Base-by-base conservation (phyloP, 2,113 vertebrate species). In the Cettia cetti region DNA sequence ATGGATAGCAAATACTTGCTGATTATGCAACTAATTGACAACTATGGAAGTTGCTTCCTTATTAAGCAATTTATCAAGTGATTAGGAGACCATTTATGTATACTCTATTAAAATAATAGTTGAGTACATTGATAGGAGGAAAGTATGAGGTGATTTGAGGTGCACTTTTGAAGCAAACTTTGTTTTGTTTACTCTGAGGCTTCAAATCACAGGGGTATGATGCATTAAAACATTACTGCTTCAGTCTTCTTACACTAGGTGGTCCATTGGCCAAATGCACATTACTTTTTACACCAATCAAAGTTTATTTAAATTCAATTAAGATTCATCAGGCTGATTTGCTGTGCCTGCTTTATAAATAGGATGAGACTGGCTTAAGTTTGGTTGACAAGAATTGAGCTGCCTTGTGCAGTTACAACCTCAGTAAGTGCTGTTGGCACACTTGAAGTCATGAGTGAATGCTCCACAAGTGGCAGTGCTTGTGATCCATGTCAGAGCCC, bases 11-110 rank as follows among this genome's bases (percentile, higher is more conserved):
- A 86, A 83, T 89, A 74, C 69, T 69, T 89, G 44, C 54, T 93
- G 86, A 77, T 93, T 63, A 78, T 7, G 0, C 86, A 92, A 89
- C 60, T 75, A 86, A 74, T 33, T 93, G 91, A 83, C 68, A 93
- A 89, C 89, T 80, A n/a, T 83, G 76, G 86, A 93, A 92, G 88
- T 83, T 92, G 72, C 47, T 96, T 86, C 86, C 92, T 95, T 90
- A 92, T 96, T 80, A 90, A 93, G 71, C 64, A 70, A 86, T 93
- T 90, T 94, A 83, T 92, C 81, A 89, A 90, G 68, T 61, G 82
- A 81, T 94, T 83, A 74, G 76, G 45, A 92, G 42, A 74, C 30
- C 54, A 54, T 90, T 92, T 90, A 61, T 74, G n/a, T 70, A 59
- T 71, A 65, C 60, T 82, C 6, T 81, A 11, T 82, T 82, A 92